Percentiles rank a stretch among this genome's conserved stretches.
Conservation (phyloP, 2,113 vertebrate genomes). For the Notothenia rossii region DNA sequence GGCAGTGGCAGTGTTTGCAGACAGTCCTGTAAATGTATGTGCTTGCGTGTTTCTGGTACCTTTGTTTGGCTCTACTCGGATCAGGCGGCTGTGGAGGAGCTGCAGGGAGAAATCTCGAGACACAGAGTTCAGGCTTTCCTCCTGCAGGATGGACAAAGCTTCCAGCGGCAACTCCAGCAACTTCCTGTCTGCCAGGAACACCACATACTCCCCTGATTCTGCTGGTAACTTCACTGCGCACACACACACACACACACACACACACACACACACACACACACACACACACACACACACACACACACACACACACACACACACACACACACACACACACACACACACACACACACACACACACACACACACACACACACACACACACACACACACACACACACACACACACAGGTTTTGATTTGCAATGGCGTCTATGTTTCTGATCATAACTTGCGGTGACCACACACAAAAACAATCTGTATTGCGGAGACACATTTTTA, state of each 20-base stretch:
- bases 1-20: not conserved
- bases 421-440: no score
- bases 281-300: conserved; percentile 2
- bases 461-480: not conserved
- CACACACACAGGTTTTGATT: not conserved
- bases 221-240: conserved; percentile 33
- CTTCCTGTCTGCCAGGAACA: conserved; percentile 84
- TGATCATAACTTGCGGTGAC: not conserved
- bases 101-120: conserved; percentile 91
- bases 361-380: conserved; percentile 2
- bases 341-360: not conserved
- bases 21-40: not conserved
- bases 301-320: not conserved
- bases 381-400: not conserved
- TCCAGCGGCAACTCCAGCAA: conserved; percentile 90
- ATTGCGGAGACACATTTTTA: no score
- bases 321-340: not conserved
- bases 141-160: conserved; percentile 82
- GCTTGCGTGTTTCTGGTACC: conserved; percentile 68
- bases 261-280: not conserved
- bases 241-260: not conserved
- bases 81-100: conserved; percentile 85
- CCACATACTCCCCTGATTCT: conserved; percentile 77
- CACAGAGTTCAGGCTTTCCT: conserved; percentile 78
- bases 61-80: conserved; percentile 68